Evolutionary conservation across 2,888 invertebrate genomes (phyloP).

Genomic region (Agriotes lineatus): DNA sequence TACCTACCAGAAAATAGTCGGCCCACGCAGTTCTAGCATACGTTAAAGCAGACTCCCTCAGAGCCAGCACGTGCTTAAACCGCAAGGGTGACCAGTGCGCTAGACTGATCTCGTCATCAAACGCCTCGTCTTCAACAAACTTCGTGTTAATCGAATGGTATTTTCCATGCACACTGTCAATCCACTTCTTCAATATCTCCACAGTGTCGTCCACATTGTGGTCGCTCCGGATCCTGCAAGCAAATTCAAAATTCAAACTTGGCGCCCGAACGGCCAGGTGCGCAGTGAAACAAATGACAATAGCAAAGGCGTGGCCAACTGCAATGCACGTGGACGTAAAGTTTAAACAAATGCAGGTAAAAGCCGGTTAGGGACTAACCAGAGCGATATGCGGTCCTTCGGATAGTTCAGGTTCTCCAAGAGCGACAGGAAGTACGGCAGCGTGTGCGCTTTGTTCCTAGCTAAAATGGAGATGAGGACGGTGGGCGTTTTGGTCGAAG

Average conservation of each 20-base stretch:
- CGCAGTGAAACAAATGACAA: conserved; percentile 1
- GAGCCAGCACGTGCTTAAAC: conserved; percentile 81
- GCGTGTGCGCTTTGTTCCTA: conserved; percentile 89
- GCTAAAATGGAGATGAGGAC: conserved; percentile 85
- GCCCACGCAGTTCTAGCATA: conserved; percentile 85
- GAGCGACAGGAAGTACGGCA: conserved; percentile 89
- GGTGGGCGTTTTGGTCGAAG: conserved; percentile 74
- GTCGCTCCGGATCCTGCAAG: conserved; percentile 85
- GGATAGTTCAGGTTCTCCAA: conserved; percentile 89
- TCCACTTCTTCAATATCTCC: conserved; percentile 81
- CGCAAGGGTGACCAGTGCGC: conserved; percentile 83
- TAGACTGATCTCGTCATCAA: conserved; percentile 72
- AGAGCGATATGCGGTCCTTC: conserved; percentile 85
- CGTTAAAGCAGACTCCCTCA: conserved; percentile 82
- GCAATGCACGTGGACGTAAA: conserved; percentile 20
- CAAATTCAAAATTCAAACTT: no score
- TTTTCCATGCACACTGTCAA: conserved; percentile 69
- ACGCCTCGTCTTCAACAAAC: conserved; percentile 66
- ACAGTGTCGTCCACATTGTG: conserved; percentile 86
- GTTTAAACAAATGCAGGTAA: not conserved
- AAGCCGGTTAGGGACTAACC: conserved; percentile 72
- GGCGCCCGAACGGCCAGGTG: not conserved
- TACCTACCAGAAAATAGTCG: conserved; percentile 88
- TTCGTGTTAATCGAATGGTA: conserved; percentile 79
- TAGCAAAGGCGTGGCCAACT: conserved; percentile 9